Conservation (phyloP, 2,113 vertebrate species). For the Grammomys surdaster region DNA sequence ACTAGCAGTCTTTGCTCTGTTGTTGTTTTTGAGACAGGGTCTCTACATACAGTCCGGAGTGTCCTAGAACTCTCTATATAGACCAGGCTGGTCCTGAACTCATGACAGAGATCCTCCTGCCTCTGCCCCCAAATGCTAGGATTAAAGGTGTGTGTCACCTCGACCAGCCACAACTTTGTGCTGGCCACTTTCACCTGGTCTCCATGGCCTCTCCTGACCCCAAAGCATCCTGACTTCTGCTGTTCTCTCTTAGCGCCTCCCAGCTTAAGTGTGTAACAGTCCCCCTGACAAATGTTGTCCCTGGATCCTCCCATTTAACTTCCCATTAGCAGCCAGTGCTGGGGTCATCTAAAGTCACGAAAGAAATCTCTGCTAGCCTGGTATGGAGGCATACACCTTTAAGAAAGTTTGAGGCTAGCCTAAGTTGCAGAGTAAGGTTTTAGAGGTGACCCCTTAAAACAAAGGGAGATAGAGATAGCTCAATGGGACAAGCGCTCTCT, state of each 20-base stretch:
- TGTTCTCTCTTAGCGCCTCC: not conserved
- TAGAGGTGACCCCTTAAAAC: not conserved
- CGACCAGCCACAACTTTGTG: not conserved
- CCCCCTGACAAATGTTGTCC: not conserved
- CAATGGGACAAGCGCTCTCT: not conserved
- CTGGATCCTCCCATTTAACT: not conserved
- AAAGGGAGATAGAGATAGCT: not conserved
- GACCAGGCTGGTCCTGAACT: not conserved
- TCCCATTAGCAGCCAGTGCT: not conserved
- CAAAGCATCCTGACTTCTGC: not conserved
- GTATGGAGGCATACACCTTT: not conserved
- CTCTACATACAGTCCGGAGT: not conserved
- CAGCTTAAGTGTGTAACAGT: no score
- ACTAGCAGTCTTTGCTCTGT: not conserved
- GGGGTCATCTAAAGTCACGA: not conserved
- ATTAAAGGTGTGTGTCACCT: not conserved
- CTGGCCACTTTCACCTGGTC: not conserved
- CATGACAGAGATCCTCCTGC: not conserved
- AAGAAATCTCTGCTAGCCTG: not conserved
- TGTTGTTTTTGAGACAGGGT: not conserved
- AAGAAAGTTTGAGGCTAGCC: not conserved
- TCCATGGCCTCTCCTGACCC: not conserved
- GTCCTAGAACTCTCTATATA: not conserved
- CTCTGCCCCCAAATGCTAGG: not conserved
- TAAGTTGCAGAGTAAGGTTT: not conserved